A percentile compares a stretch with the other conserved stretches of the same genome.
These are phyloP conservation scores for Camelus dromedarius DNA, from an alignment of 2,113 vertebrate genomes.

Conservation along the genomic window DNA sequence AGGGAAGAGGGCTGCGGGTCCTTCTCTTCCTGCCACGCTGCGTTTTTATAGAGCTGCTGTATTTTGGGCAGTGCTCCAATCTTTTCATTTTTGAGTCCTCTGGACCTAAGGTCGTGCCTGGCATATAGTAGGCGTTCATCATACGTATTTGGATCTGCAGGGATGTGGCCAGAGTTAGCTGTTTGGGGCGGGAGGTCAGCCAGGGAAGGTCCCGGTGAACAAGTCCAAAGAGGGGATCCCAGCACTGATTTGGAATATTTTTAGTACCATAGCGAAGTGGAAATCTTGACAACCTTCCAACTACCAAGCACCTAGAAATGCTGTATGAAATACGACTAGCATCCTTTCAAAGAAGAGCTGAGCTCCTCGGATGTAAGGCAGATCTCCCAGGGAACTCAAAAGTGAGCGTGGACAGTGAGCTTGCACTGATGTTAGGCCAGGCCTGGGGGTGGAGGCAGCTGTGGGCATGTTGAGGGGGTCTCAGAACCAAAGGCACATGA, in stretches of 20 bases:
- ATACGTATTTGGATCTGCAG: neutral
- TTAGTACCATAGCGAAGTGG: neutral
- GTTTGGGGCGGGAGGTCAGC: neutral
- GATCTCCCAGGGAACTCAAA: neutral
- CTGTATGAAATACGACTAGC: neutral
- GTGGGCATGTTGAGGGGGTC: neutral
- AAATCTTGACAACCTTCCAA: conserved; percentile 57
- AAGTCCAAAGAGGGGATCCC: neutral
- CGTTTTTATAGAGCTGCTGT: neutral
- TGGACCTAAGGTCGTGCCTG: neutral
- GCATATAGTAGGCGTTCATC: neutral
- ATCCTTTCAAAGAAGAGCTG: conserved; percentile 25
- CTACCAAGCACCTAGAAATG: neutral
- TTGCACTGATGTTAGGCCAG: neutral
- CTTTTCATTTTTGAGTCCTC: neutral
- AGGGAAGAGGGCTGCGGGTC: neutral
- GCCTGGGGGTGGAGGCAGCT: neutral
- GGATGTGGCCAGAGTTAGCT: neutral
- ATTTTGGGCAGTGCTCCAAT: neutral
- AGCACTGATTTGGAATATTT: neutral
- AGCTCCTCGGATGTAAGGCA: neutral
- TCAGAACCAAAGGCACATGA: neutral
- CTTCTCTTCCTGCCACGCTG: neutral
- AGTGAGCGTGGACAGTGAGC: neutral
- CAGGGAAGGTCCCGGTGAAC: neutral